Evolutionary conservation across 1,140 invertebrate species (phyloP), one percentile per base, ranked within the genome.

Genomic region (Druon quercuslanigerum): DNA sequence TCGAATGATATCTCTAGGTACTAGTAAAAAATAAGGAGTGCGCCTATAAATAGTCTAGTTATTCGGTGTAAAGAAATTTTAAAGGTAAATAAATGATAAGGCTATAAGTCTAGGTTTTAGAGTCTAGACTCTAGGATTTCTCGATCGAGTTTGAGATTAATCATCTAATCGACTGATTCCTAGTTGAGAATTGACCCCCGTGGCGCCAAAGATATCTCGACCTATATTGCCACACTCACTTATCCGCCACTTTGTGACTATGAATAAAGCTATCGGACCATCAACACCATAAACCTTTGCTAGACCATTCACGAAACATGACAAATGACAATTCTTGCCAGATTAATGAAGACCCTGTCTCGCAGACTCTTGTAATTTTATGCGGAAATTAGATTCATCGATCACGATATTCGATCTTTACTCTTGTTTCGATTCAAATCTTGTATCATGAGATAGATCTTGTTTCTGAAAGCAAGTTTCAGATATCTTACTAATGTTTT

Each of bases 201-300:
- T 66, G 60, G 60, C 60, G 60, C 60, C 60, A 46, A 66, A 66
- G 60, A 46, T 66, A 66, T 66, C 25, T 33, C 60, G 60, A 66
- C 25, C 25, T 16, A 66, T 33, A 66, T 66, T 66, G 25, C 8
- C 60, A 46, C 40, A 46, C 40, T 40, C 25, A 46, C 14, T 40
- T 25, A 66, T 17, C 16, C n/a, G 17, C 7, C 33, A 20, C 25
- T 20, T 7, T n/a, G 60, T 33, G 40, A 66, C 40, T 66, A 33
- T 60, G 19, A 20, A 33, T 57, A 20, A 4, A 12, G 2, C 56
- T 57, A 20, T 57, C 56, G 13, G 20, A 60, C 19, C 20, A 57
- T 20, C 56, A 60, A 60, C 25, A 60, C 57, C 57, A 60, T 33
- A 33, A 40, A 66, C 5, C 14, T 66, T 14, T 33, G 25, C 7